These are phyloP conservation scores for Chaitophorus viminalis DNA, from an alignment of 2,888 invertebrate genomes.

Conservation along the genomic window DNA sequence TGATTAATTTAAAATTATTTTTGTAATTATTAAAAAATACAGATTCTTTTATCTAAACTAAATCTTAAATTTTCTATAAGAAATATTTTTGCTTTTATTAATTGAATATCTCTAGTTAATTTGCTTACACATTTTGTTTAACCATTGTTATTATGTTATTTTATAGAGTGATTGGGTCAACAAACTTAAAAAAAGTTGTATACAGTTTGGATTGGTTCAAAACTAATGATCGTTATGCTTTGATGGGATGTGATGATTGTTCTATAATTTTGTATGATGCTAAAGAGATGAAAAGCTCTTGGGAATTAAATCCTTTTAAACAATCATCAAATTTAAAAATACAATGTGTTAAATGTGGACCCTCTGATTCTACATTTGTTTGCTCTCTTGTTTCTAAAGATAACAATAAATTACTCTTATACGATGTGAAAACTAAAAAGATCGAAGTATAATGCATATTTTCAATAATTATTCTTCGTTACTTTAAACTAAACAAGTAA, in stretches of 20 bases:
- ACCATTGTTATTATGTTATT: slow-evolving; percentile 22
- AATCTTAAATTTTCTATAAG: too few species aligned
- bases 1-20: too few species aligned
- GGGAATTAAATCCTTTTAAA: slow-evolving; percentile 67
- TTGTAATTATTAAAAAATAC: too few species aligned
- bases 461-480: not conserved
- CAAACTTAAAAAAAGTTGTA: slow-evolving; percentile 69
- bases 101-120: too few species aligned
- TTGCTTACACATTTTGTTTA: not conserved
- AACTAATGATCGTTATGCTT: slow-evolving; percentile 72
- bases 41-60: too few species aligned
- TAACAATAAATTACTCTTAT: slow-evolving; percentile 71
- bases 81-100: too few species aligned
- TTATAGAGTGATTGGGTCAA: slow-evolving; percentile 62
- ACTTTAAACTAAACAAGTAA: not conserved
- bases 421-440: slow-evolving; percentile 72
- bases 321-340: slow-evolving; percentile 67
- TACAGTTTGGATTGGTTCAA: slow-evolving; percentile 73
- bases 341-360: slow-evolving; percentile 70
- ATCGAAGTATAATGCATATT: slow-evolving; percentile 68
- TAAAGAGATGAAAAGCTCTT: slow-evolving; percentile 71
- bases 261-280: slow-evolving; percentile 72
- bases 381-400: slow-evolving; percentile 68
- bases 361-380: slow-evolving; percentile 69
- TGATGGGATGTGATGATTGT: slow-evolving; percentile 72